These are phyloP conservation scores for Synodontis membranacea DNA, from an alignment of 2,113 vertebrate species.

Conservation along the genomic window DNA sequence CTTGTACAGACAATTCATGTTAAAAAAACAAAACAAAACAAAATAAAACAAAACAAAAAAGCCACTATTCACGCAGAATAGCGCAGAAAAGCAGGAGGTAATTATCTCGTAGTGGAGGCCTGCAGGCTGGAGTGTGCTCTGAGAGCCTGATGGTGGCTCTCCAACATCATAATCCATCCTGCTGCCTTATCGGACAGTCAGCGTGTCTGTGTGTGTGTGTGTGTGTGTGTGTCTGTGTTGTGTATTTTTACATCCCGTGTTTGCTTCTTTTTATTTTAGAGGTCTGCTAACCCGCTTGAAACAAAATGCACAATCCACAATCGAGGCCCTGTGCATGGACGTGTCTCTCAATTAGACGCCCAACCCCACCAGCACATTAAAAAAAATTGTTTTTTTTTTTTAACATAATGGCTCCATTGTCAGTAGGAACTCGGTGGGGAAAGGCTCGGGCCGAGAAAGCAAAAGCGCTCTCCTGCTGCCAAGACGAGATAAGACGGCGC, in stretches of 20 bases:
- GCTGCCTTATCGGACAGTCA: neutral
- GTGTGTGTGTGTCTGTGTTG: neutral
- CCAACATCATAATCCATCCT: constrained; percentile 37
- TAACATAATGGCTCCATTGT: constrained; percentile 51
- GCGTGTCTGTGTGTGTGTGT: neutral
- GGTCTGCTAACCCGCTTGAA: constrained; percentile 2
- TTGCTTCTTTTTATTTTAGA: constrained; percentile 10
- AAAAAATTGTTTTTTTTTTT: too few species aligned
- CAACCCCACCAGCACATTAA: constrained; percentile 10
- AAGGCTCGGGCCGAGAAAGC: constrained; percentile 39
- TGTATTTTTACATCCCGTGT: constrained; percentile 13
- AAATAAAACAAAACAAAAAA: too few species aligned
- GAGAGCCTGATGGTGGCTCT: constrained; percentile 53
- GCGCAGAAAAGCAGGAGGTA: neutral
- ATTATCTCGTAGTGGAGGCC: neutral
- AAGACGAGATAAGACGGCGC: constrained; percentile 52
- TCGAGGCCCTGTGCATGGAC: constrained; percentile 34
- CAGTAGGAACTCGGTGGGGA: constrained; percentile 36
- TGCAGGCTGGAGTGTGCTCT: constrained; percentile 23
- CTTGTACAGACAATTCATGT: neutral
- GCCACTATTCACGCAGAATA: neutral
- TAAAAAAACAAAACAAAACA: too few species aligned
- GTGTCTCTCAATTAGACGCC: constrained; percentile 37
- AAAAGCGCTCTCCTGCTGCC: constrained; percentile 47
- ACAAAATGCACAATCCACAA: constrained; percentile 29